Evolutionary conservation across 1,140 invertebrate genomes (phyloP), one percentile per base, ranked within the genome.

Genomic region (Conus ventricosus): DNA sequence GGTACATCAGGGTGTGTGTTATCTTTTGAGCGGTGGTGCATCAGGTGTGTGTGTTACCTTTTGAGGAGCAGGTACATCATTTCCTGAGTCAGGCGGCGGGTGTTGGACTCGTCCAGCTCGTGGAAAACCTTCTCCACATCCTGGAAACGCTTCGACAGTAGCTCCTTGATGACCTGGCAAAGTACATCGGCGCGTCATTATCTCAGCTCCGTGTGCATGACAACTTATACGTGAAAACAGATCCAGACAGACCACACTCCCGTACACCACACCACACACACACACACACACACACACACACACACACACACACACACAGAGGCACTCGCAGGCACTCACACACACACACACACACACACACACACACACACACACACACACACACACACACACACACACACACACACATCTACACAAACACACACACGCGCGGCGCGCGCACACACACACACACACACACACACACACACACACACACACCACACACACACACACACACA

Each of bases 91-190:
- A 95, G 82, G 63, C 94, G 90, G 55, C 92, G 90, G 6, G 92
- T 93, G 90, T 95, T 95, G 13, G 89, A 88, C 83, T 94, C 94
- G 87, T 95, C 95, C 60, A 95, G 71, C 67, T 94, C 93, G 27
- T 92, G 89, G 90, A 95, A 95, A 23, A 83, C 88, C 39, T 91
- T 88, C 88, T 95, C 94, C 10, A 95, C 91, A 20, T 94, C 93
- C 84, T 93, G 93, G 90, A 92, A 95, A 51, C 89, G 87, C 63
- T 90, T 91, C 51, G 89, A 92, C 85, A 95, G 88, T n/a, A 94
- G 84, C 75, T 93, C 92, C 91, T 94, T 94, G 76, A 95, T 93
- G 13, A 93, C 51, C 87, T 90, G 82, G 0, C 75, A 27, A 67
- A 2, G 20, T 4, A 71, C 67, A 71, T 8, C 25, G 8, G 15